Base-by-base conservation (phyloP, 1,140 invertebrate genomes). In the Megathymus violae region DNA sequence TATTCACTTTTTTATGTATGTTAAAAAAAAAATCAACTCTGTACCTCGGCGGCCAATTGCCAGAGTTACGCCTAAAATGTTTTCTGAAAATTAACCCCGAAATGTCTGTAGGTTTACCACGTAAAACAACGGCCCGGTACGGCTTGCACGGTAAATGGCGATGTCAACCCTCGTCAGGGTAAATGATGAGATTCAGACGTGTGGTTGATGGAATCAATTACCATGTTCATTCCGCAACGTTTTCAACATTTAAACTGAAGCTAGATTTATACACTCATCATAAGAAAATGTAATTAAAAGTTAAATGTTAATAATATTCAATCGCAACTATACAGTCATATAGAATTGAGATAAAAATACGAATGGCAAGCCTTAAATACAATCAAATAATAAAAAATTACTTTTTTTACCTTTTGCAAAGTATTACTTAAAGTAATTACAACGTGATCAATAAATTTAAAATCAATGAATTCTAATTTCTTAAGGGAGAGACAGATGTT, bases 141-240 rank as follows among this genome's bases (percentile, higher is more conserved):
- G 41, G 41, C 43, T 43, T 15, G 19, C 11, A 54, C 34, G 19
- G 14, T 36, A 46, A 17, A 43, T 44, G 40, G 43, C 44, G 44
- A 19, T 56, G 51, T 56, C 52, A 56, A 56, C 52, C 52, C 52
- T 56, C n/a, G 40, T 56, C 52, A 31, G 52, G n/a, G 52, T 44
- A 43, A 56, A 38, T 56, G 40, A 44, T 56, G 52, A 56, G 52
- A n/a, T 56, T 44, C 40, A 44, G 52, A 56, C 40, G n/a, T 56
- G 51, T 56, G 52, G 40, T 31, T 56, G 40, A 56, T 56, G 22
- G 40, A 56, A 56, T 44, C 40, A 25, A 48, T 48, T 48, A 48
- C 14, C 6, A 10, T n/a, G 13, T 48, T 16, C 14, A 14, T 48
- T 34, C 14, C 27, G 4, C 27, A 4, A 31, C 27, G 9, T 31